These are phyloP conservation scores for Thysanoteuthis rhombus DNA, from an alignment of 2,888 invertebrate species.

Conservation along the genomic window DNA sequence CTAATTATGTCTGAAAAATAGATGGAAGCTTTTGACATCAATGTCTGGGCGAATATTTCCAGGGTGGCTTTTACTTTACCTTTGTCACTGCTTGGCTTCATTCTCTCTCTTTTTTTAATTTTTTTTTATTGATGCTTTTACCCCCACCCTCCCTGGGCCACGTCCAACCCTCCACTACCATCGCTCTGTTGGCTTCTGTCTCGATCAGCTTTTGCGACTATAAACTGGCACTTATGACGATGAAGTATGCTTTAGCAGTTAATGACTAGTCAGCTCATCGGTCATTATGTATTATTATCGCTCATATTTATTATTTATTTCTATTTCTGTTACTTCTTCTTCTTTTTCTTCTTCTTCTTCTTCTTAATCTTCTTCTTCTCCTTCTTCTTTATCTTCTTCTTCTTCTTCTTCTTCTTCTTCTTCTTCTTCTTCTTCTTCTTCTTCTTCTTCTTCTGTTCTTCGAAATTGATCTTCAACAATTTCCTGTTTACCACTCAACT, in stretches of 20 bases:
- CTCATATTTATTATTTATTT: neutral
- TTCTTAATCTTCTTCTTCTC: neutral
- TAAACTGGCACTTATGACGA: neutral
- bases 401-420: too few species aligned
- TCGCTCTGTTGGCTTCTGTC: neutral
- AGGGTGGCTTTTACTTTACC: neutral
- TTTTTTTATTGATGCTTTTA: neutral
- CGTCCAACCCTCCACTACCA: neutral
- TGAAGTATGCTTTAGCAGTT: neutral
- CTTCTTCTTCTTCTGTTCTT: too few species aligned
- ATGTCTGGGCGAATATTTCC: neutral
- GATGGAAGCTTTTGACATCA: neutral
- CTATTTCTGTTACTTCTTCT: neutral
- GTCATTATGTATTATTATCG: neutral
- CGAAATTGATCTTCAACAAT: too few species aligned
- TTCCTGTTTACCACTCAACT: too few species aligned
- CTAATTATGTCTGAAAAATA: neutral
- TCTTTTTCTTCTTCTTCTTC: neutral
- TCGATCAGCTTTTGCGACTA: neutral
- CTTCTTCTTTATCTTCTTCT: too few species aligned
- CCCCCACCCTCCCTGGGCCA: neutral
- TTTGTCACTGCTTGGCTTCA: neutral
- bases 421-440: too few species aligned
- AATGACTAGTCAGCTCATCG: neutral
- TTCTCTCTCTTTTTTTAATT: neutral